Evolutionary conservation across 2,113 vertebrate genomes (phyloP).

Genomic region (Glaucidium brasilianum): DNA sequence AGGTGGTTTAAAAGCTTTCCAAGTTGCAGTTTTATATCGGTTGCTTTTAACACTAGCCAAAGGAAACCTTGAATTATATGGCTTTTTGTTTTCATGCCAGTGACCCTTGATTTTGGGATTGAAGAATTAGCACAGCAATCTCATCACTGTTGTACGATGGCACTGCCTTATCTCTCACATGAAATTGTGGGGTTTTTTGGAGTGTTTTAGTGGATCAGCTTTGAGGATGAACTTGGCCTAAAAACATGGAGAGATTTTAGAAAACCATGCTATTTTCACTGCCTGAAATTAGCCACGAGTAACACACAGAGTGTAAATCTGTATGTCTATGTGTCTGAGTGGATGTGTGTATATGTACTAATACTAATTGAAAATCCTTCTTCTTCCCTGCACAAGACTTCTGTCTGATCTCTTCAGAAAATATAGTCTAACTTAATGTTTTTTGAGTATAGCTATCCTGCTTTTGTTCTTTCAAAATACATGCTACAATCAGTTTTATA

Average conservation of each 20-base stretch:
- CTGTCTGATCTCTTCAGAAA: not conserved
- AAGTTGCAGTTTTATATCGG: not conserved
- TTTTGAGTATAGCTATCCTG: not conserved
- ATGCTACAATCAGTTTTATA: not conserved
- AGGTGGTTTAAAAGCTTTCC: not conserved
- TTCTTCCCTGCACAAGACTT: not conserved
- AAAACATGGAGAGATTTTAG: not conserved
- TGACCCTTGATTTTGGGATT: not conserved
- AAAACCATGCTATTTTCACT: not conserved
- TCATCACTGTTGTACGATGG: not conserved
- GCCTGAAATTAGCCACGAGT: not conserved
- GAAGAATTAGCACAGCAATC: not conserved
- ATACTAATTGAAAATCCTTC: not conserved
- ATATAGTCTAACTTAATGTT: not conserved
- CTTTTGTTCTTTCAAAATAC: not conserved
- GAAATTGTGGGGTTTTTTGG: not conserved
- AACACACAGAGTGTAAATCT: not conserved
- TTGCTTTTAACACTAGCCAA: not conserved
- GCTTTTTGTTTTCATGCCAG: not conserved
- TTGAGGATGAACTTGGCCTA: not conserved
- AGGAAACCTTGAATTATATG: not conserved
- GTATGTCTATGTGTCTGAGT: not conserved
- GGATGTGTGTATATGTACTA: not conserved
- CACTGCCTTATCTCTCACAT: not conserved
- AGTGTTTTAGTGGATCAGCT: not conserved